Conservation (phyloP, 2,888 invertebrate genomes). For the Belgica antarctica region DNA sequence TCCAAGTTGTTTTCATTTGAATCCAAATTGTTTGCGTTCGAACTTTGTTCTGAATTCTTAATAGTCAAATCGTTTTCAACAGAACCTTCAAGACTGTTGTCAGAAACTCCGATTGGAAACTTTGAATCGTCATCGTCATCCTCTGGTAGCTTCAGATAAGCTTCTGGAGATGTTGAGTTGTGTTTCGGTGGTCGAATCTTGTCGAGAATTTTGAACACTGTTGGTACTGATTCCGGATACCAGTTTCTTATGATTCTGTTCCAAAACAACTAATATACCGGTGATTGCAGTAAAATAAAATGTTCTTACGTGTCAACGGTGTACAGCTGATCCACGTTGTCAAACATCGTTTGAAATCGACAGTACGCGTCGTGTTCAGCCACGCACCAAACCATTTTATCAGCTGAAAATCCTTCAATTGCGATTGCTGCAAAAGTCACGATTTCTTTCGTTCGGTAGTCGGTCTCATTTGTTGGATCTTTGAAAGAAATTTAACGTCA, state of each 20-base stretch:
- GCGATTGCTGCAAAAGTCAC: neutral
- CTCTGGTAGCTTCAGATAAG: neutral
- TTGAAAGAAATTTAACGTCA: neutral
- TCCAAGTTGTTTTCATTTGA: neutral
- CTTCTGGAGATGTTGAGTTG: neutral
- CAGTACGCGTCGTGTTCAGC: conserved; percentile 1
- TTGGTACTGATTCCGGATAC: conserved; percentile 10
- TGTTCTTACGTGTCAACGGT: conserved; percentile 4
- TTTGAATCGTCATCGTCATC: neutral
- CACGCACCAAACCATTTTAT: conserved; percentile 21
- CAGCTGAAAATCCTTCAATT: conserved; percentile 6
- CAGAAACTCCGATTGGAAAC: neutral
- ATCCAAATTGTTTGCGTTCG: neutral
- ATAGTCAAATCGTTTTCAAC: too few species aligned
- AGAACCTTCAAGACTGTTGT: neutral
- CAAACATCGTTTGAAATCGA: conserved; percentile 22
- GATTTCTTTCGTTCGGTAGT: conserved; percentile 13
- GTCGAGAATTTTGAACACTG: neutral
- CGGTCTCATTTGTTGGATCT: neutral
- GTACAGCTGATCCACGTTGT: neutral
- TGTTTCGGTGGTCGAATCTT: neutral
- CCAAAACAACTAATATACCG: neutral
- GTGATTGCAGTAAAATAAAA: neutral
- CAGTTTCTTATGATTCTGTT: neutral
- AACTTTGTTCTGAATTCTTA: neutral